Evolutionary conservation across 2,888 invertebrate genomes (phyloP).

Genomic region (Corbicula japonica): DNA sequence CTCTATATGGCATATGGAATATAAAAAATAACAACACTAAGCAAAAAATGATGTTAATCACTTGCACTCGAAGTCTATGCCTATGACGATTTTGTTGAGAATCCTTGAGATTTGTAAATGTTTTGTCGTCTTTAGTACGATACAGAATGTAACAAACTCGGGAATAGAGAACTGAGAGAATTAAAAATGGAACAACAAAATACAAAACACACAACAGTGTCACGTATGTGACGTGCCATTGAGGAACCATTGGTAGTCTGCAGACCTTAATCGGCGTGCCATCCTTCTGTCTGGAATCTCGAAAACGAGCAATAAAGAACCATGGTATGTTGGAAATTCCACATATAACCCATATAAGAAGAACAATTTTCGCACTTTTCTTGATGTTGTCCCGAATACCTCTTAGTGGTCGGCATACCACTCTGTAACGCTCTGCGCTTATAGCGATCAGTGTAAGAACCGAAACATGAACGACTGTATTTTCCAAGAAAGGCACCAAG

Average conservation of each 20-base stretch:
- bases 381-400: constrained; percentile 83
- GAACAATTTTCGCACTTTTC: constrained; percentile 47
- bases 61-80: constrained; percentile 33
- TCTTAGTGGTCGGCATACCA: constrained; percentile 94
- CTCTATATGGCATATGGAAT: constrained; percentile 58
- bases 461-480: constrained; percentile 96
- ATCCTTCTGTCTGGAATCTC: constrained; percentile 62
- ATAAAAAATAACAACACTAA: constrained; percentile 62
- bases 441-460: constrained; percentile 97
- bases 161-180: constrained; percentile 57
- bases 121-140: neutral
- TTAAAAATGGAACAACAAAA: constrained; percentile 60
- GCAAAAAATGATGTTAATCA: constrained; percentile 52
- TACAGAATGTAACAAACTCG: constrained; percentile 47
- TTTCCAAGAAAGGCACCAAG: constrained; percentile 96
- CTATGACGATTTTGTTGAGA: constrained; percentile 15
- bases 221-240: constrained; percentile 63
- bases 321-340: constrained; percentile 86
- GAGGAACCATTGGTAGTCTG: constrained; percentile 51
- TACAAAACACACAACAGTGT: constrained; percentile 50
- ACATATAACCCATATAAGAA: constrained; percentile 78
- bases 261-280: constrained; percentile 74
- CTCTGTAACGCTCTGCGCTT: constrained; percentile 96
- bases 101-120: neutral
- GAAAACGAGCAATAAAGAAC: constrained; percentile 60